Conservation (phyloP, 2,888 invertebrate genomes). For the Caenorhabditis japonica region DNA sequence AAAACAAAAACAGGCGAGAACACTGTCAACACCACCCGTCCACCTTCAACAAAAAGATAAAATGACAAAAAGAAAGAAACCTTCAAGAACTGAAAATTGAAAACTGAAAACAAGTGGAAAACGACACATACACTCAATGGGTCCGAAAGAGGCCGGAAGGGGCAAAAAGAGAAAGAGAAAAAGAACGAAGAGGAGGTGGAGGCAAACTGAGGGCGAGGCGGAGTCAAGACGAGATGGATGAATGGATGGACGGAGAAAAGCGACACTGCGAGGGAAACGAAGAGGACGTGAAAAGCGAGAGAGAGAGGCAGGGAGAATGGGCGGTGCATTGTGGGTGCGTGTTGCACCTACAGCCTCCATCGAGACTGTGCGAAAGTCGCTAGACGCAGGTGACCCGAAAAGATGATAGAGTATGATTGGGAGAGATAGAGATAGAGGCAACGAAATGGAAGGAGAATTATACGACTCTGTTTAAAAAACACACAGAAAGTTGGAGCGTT, state of each 20-base stretch:
- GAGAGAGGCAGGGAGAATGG: conserved; percentile 5
- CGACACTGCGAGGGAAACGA: conserved; percentile 13
- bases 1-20: too few relatives aligned
- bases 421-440: too few relatives aligned
- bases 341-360: not conserved
- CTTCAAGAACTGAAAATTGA: not conserved
- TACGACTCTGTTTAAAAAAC: too few relatives aligned
- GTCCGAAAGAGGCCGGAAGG: conserved; percentile 21
- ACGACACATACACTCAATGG: conserved; percentile 20
- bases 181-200: conserved; percentile 25
- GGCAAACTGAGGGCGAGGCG: conserved; percentile 48
- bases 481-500: too few relatives aligned
- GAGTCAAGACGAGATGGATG: conserved; percentile 30
- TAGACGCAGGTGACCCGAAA: not conserved
- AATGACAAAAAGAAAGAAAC: not conserved
- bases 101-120: not conserved
- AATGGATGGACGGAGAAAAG: not conserved
- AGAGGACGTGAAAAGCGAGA: conserved; percentile 10
- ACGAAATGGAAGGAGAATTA: too few relatives aligned
- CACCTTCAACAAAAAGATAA: too few relatives aligned
- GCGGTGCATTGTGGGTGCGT: conserved; percentile 4
- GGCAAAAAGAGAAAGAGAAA: conserved; percentile 21
- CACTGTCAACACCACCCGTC: too few relatives aligned
- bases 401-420: too few relatives aligned
- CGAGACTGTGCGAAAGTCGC: too few relatives aligned